Base-by-base conservation (phyloP, 2,797 vertebrate species). In the Scomberomorus guttatus region DNA sequence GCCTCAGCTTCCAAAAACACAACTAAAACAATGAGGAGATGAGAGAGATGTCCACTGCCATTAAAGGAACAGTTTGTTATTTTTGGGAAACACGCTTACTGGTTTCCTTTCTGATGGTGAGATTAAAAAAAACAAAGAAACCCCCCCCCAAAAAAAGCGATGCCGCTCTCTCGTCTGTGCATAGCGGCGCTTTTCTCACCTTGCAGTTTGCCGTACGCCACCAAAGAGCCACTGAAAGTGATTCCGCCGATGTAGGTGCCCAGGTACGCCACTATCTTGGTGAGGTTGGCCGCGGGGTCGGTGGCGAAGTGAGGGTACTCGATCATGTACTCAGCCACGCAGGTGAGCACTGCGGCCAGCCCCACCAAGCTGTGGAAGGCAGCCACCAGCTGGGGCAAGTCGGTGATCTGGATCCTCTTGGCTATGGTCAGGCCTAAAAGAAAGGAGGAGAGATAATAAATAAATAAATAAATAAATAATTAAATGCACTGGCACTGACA, bases 311-410 rank as follows among this genome's bases (percentile, higher is more conserved):
- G 93, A 42, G 95, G 96, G 80, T 95, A 94, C 90, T 97, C 95
- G 9, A 95, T 92, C 94, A 94, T 93, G 20, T 94, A 95, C 75
- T 97, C 90, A 0, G 95, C 95, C 86, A 95, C 81, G 62, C 94
- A 94, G 50, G 92, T 94, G 75, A 95, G 89, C 83, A 96, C 89
- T 2, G 95, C 96, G 12, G 96, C 95, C 92, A 97, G 87, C 3
- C 90, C 93, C 75, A 95, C 94, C 93, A 96, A 87, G 92, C 95
- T 95, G 90, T 96, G 96, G 94, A 98, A 97, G 55, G 95, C 95
- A 34, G 96, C 95, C 77, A 97, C 95, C 77, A 96, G 93, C 93
- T 96, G 95, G 29, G 94, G 94, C 90, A 97, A 87, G 87, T 96
- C 96, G 8, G 93, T 95, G 86, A 96, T 96, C 95, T 97, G 92